Evolutionary conservation across 2,797 vertebrate species (phyloP), one percentile per base, ranked within the genome.

Genomic region (Neosalanx taihuensis): DNA sequence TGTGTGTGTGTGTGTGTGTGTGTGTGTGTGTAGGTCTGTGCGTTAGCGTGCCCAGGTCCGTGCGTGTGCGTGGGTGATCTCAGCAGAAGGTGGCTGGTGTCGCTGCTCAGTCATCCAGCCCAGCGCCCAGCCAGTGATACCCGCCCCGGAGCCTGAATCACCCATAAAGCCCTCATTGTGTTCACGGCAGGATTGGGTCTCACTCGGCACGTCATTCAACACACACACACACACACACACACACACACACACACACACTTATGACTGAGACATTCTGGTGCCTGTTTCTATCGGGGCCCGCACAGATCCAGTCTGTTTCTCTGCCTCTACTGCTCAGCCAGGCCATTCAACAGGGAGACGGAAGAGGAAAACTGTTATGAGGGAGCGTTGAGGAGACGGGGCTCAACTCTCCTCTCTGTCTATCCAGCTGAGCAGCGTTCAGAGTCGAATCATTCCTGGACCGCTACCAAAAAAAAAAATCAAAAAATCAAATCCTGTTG

Each of bases 151-250:
- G 86, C 84, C 83, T 87, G 87, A 88, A 83, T 89, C 86, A 86
- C 84, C 88, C 85, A 91, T 90, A 92, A 92, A 88, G 89, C 81
- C 79, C 80, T 84, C 87, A 91, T 92, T 92, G 90, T 93, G 87
- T 87, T 88, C 77, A 18, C 83, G 83, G 85, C 89, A 83, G 89
- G 89, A 91, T 89, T 90, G 85, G 88, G 89, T 89, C 91, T 90
- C 90, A 82, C 86, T 89, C 88, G 82, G 80, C 78, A 70, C 85
- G 88, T 89, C 86, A 90, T 88, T 92, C 85, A 89, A 85, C 86
- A 89, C 83, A 88, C 89, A 88, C 85, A 90, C 90, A 85, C 86
- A 89, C 83, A 88, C 89, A 88, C 85, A 90, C 90, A 85, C 86
- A 89, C 83, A 88, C 89, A 88, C 85, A 90, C 90, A 85, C 86